phyloP scores from a whole-genome alignment of 2,113 vertebrate genomes.

The Pollachius pollachius region DNA sequence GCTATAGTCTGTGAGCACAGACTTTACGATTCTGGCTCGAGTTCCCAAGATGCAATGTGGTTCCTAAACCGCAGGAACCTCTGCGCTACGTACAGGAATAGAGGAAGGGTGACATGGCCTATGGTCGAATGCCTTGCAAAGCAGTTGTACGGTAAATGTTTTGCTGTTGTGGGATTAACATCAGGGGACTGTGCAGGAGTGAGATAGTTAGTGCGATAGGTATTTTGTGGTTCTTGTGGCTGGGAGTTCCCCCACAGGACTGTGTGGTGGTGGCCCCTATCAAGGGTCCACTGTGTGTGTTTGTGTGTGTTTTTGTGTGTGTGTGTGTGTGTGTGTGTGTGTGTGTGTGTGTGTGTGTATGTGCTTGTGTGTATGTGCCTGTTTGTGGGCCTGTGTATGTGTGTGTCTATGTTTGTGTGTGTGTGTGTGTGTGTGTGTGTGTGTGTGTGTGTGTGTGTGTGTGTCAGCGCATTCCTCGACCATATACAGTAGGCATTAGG shows the following conservation, averaged over 20 bases:
- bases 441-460: neutral
- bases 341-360: constrained; percentile 6
- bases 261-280: neutral
- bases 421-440: neutral
- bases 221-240: constrained; percentile 48
- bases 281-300: neutral
- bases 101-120: constrained; percentile 4
- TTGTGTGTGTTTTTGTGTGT: constrained; percentile 16
- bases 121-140: constrained; percentile 26
- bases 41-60: constrained; percentile 21
- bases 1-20: too few species aligned
- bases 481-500: neutral
- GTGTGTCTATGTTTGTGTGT: constrained; percentile 21
- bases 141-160: constrained; percentile 17
- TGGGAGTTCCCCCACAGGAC: constrained; percentile 54
- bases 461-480: neutral
- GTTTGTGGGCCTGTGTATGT: constrained; percentile 23
- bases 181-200: constrained; percentile 23
- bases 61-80: constrained; percentile 28
- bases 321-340: constrained; percentile 13
- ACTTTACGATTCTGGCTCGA: constrained; percentile 9
- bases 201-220: constrained; percentile 55
- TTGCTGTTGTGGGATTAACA: constrained; percentile 27
- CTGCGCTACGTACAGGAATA: constrained; percentile 23
- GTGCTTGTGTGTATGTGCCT: constrained; percentile 17